Evolutionary conservation across 2,888 invertebrate genomes (phyloP), one percentile per base, ranked within the genome.

Genomic region (Drosophila flavopinicola): DNA sequence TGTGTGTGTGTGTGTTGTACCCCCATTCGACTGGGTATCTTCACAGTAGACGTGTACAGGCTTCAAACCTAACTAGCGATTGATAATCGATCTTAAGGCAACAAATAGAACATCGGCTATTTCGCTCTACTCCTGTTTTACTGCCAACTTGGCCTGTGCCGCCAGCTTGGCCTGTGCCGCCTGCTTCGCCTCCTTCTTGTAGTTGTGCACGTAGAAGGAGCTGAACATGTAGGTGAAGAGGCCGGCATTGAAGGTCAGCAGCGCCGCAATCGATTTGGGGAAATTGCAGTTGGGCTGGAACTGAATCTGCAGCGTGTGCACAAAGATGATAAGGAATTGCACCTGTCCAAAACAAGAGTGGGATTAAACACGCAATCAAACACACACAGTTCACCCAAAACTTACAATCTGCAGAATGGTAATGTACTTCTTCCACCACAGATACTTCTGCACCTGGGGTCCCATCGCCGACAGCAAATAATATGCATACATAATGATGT

Each of bases 351-450:
- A 44, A 0, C 1, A 27, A 13, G 20, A 25, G 1, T 3, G 6
- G 0, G 6, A n/a, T 39, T 39, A 20, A 35, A 15, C 0, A 15
- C 5, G 5, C 7, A 24, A 29, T 29, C n/a, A 9, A 27, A 2
- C 3, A 25, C 35, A 1, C 3, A 11, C 10, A 13, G 20, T 20
- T 3, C 0, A n/a, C 7, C 6, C n/a, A 5, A 13, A 42, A 90
- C 92, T 92, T 91, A 96, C 95, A 92, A 98, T 93, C 92, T 98
- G 98, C 87, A 98, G 92, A 49, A 93, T 93, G 3, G 98, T 98
- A 85, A 98, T 93, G 90, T 98, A 96, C 85, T 94, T 96, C 91
- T 98, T 98, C 98, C 98, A 98, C 98, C 98, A 98, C 15, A 98
- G 92, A 88, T 95, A 97, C 88, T 97, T 97, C 90, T 96, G 96